Evolutionary conservation across 2,797 vertebrate species (phyloP), one percentile per base, ranked within the genome.

Genomic region (Spondyliosoma cantharus): DNA sequence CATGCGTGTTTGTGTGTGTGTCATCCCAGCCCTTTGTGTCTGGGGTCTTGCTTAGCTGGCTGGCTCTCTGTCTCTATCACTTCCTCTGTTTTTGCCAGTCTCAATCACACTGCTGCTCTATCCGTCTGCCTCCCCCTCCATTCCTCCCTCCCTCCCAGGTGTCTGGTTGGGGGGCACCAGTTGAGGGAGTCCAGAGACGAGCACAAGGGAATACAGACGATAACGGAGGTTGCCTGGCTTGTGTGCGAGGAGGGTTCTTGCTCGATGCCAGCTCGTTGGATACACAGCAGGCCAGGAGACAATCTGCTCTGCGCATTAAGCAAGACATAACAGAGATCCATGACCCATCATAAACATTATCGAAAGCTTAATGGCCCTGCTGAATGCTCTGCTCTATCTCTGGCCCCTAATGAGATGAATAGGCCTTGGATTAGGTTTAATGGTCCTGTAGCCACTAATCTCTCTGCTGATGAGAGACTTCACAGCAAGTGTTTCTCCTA

Each of bases 31-130:
- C 84, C 89, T 94, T 93, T 93, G 88, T 94, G 93, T 95, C 92
- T 93, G 87, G 88, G 84, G 77, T 84, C 85, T 88, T 74, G 80
- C 75, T 90, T 86, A 87, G 86, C 87, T 93, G 90, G 87, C 91
- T 92, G 84, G 86, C 67, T 90, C 87, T 84, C 91, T 93, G 94
- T 95, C 94, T 95, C 88, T 92, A 94, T 93, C 91, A 90, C 92
- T 94, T 95, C 94, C 94, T 94, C 87, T 93, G 89, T 93, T 94
- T 94, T 93, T 92, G 90, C 92, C 92, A 84, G 87, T 89, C 89
- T 90, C 83, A 84, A 79, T 91, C 92, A 86, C 87, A 86, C 85
- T 82, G 77, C 86, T 63, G 61, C 88, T 94, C 77, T 76, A 78
- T 86, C 81, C 45, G 29, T 86, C 85, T 78, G 74, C 83, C 73